Base-by-base conservation (phyloP, 2,888 invertebrate genomes). In the Nineta flava region DNA sequence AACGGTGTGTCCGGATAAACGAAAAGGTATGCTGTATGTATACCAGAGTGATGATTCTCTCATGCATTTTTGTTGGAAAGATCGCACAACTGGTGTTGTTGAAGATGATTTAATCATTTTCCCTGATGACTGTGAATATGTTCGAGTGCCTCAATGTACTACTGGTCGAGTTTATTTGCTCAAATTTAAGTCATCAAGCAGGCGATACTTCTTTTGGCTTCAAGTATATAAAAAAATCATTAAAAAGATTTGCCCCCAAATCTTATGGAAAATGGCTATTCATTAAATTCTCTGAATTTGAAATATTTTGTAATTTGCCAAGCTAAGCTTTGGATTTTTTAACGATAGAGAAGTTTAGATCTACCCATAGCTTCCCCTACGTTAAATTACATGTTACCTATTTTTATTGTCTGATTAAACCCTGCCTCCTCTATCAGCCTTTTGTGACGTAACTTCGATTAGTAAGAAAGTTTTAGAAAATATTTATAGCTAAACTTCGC, bases 1-100 rank as follows among this genome's bases (percentile, higher is more conserved):
- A 61, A 92, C 90, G 85, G 92, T 94, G 3, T 81, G 85, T 65
- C 90, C 96, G 2, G 95, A 96, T 65, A 88, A 87, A 57, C 81
- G 95, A 60, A 97, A 97, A 71, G 99, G 99, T 5, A 72, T 88
- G 26, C 75, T 97, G 12, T 99, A 94, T 64, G 81, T 99, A 50
- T 90, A 93, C 64, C 97, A 97, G 66, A 88, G 93, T 48, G 95
- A 96, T 58, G 99, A 99, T 68, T 90, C 92, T 1, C 69, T 99
- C 51, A 95, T 97, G 87, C 99, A 99, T 70, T 96, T 99, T 65
- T 97, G 97, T 67, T 99, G 99, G 99, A 97, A 97, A 70, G 97
- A 99, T 70, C 81, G 99, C 46, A 83, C 86, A 43, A 81, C 85
- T 44, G 93, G 94, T 48, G 81, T 84, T 56, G 85, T 93, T 10